A percentile compares a stretch with the other conserved stretches of the same genome.
Conservation (phyloP, 92 coral and sea anemone species). For the Phenganax subtilis region DNA sequence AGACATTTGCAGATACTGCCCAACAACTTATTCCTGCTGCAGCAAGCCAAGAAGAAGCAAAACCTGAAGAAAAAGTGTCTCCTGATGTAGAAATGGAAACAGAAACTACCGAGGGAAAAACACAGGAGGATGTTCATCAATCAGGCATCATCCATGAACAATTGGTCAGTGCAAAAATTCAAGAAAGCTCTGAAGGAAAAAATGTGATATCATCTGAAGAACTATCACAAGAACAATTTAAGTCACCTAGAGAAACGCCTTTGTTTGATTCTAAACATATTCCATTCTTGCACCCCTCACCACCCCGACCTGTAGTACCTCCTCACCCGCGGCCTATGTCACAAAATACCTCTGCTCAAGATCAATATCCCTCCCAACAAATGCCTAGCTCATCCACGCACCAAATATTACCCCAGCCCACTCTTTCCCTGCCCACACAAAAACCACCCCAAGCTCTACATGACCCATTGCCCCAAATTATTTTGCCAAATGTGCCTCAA, state of each 20-base stretch:
- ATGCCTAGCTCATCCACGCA: neutral
- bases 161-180: neutral
- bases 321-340: neutral
- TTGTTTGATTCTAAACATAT: neutral
- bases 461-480: neutral
- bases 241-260: neutral
- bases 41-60: neutral
- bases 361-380: neutral
- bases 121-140: neutral
- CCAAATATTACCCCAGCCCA: neutral
- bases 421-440: neutral
- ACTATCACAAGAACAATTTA: neutral
- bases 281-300: neutral
- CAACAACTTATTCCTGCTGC: neutral
- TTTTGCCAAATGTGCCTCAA: neutral
- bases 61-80: neutral
- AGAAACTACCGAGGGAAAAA: neutral
- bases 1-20: neutral
- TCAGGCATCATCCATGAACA: neutral
- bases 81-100: neutral
- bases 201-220: neutral
- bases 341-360: neutral
- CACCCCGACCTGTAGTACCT: neutral
- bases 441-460: neutral
- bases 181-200: neutral